Conservation (phyloP, 2,888 invertebrate species). For the Drosophila leonis region DNA sequence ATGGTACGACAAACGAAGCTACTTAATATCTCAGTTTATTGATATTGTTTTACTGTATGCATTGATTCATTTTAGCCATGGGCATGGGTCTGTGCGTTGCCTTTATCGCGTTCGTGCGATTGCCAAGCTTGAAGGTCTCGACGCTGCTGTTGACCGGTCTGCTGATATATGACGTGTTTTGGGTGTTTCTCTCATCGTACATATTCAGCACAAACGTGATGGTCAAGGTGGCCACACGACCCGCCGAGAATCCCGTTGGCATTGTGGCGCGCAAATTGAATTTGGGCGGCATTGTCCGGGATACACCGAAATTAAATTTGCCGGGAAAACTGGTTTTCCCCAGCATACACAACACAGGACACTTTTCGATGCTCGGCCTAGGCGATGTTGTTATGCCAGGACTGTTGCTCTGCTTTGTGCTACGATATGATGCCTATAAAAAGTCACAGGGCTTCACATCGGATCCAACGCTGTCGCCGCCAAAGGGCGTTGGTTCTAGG, state of each 20-base stretch:
- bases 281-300: conserved; percentile 94
- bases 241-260: conserved; percentile 96
- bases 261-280: conserved; percentile 96
- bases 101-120: conserved; percentile 97
- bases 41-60: neutral
- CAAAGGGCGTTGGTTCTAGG: conserved; percentile 87
- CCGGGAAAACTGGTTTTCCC: conserved; percentile 99
- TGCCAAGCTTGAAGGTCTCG: conserved; percentile 98
- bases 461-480: conserved; percentile 87
- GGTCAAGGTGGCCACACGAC: conserved; percentile 96
- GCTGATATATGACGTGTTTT: conserved; percentile 98
- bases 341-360: conserved; percentile 97
- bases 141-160: conserved; percentile 96
- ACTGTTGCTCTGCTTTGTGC: conserved; percentile 96
- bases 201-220: conserved; percentile 99
- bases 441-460: conserved; percentile 88
- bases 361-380: conserved; percentile 97
- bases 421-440: conserved; percentile 99
- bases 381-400: conserved; percentile 98
- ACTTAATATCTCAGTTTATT: neutral
- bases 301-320: conserved; percentile 97
- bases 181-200: conserved; percentile 99
- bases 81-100: conserved; percentile 99
- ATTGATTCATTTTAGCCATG: conserved; percentile 90
- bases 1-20: conserved; percentile 87